Conservation (phyloP, 2,113 vertebrate species). For the Phylloscopus whistleri region DNA sequence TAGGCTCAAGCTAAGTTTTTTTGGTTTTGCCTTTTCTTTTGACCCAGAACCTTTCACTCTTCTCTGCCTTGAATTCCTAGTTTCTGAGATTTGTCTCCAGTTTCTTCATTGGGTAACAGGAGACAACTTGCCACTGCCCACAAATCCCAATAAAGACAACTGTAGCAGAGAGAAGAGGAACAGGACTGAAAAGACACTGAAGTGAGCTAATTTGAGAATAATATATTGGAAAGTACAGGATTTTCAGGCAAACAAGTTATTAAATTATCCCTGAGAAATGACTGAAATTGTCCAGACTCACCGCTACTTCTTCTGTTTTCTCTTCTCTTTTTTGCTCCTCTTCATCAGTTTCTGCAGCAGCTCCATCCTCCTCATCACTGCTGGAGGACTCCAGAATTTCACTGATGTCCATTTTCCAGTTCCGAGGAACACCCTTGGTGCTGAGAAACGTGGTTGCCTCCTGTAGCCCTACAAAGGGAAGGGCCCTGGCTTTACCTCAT, state of each 20-base stretch:
- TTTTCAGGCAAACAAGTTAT: background rate
- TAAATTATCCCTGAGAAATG: background rate
- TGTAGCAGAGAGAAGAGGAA: background rate
- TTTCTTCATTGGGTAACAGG: background rate
- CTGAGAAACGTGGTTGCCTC: slow-evolving; percentile 82
- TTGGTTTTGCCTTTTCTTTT: background rate
- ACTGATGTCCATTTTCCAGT: slow-evolving; percentile 97
- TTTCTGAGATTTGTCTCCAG: background rate
- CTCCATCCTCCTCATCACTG: slow-evolving; percentile 88
- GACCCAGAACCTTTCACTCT: background rate
- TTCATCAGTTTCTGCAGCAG: slow-evolving; percentile 79
- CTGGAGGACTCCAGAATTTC: slow-evolving; percentile 96
- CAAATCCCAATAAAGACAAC: background rate
- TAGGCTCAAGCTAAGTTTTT: background rate
- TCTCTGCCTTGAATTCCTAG: background rate
- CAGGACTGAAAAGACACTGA: background rate
- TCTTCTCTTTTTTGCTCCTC: slow-evolving; percentile 77
- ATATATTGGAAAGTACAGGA: background rate
- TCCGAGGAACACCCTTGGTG: slow-evolving; percentile 79
- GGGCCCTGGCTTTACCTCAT: background rate
- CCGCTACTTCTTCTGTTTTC: slow-evolving; percentile 76
- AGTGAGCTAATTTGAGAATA: background rate
- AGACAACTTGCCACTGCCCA: background rate
- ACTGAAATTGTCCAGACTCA: slow-evolving; percentile 29
- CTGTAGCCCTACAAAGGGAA: slow-evolving; percentile 77